Percentiles rank a stretch among this genome's conserved stretches.
phyloP scores from a whole-genome alignment of 2,888 invertebrate genomes.

The Malthinus seriepunctatus region DNA sequence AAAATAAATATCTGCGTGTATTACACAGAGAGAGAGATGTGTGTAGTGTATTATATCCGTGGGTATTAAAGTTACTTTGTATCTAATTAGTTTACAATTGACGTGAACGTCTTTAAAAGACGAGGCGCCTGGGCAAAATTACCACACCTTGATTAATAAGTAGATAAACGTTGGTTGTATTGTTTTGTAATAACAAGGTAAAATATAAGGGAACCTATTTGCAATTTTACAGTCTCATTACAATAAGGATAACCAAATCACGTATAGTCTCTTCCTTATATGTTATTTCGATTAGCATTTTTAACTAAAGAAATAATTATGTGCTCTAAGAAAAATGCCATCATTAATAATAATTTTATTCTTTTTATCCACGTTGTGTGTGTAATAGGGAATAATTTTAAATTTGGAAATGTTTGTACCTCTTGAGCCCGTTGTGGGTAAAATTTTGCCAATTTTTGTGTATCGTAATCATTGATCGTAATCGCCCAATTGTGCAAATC shows the following conservation, averaged over 20 bases:
- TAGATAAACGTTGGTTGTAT: constrained; percentile 16
- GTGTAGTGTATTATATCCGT: neutral
- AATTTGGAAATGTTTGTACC: no score
- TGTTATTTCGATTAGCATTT: neutral
- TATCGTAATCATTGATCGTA: no score
- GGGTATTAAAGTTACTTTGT: constrained; percentile 1
- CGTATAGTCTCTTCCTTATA: constrained; percentile 16
- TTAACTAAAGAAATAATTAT: neutral
- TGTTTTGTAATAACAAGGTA: constrained; percentile 21
- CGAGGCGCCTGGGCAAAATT: constrained; percentile 15
- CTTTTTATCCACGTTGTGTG: no score
- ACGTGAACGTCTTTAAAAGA: constrained; percentile 1
- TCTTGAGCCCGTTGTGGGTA: no score
- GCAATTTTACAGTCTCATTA: constrained; percentile 13
- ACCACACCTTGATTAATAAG: constrained; percentile 19
- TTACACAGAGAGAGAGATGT: no score
- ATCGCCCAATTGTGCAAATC: no score
- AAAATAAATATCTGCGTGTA: no score
- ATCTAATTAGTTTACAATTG: constrained; percentile 5
- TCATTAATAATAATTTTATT: no score
- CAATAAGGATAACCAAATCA: constrained; percentile 12
- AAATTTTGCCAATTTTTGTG: no score
- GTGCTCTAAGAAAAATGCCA: no score
- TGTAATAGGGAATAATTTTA: no score
- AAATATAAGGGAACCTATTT: neutral